Evolutionary conservation across 2,797 vertebrate species (phyloP), one percentile per base, ranked within the genome.

Genomic region (Hyperoplus lanceolatus): DNA sequence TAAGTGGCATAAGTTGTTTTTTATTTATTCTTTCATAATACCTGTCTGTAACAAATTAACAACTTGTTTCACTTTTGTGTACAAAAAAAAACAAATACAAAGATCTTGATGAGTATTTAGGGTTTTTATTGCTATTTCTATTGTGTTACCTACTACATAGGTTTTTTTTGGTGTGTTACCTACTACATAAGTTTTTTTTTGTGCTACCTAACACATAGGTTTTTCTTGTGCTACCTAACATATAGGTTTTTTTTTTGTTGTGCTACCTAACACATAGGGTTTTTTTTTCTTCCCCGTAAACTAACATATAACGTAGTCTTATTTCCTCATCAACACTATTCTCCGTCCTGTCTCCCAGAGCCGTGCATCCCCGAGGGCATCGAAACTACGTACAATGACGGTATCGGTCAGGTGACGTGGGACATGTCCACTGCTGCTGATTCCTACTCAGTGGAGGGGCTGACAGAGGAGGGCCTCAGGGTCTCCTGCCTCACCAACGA

Each of bases 321-420:
- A 45, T 59, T 48, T 3, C 36, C 21, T 70, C 43, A 16, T 59
- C 7, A 45, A 14, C 3, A 7, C 16, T 18, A 16, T 12, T 43
- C 53, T 73, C 45, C n/a, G 3, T 69, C 36, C 9, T 76, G 6
- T 87, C 16, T 65, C 56, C 3, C 80, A 96, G 96, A 78, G 49
- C 93, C 95, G 0, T 96, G 95, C 80, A 45, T 84, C 66, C 94
- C 95, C 0, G 42, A 62, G 18, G 67, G 87, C 21, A 73, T 95
- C 79, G 82, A 9, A 61, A 72, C 77, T 2, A n/a, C 60, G 29
- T 96, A 96, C 87, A 78, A 61, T 82, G 10, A 59, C 69, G 3
- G 29, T 29, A 92, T 95, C 0, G 93, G 89, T 45, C 92, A 93
- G 86, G 73, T 95, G 50, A 16, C 66, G 43, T 96, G 96, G 96